phyloP scores from a whole-genome alignment of 2,888 invertebrate genomes.

The Lottia gigantea region DNA sequence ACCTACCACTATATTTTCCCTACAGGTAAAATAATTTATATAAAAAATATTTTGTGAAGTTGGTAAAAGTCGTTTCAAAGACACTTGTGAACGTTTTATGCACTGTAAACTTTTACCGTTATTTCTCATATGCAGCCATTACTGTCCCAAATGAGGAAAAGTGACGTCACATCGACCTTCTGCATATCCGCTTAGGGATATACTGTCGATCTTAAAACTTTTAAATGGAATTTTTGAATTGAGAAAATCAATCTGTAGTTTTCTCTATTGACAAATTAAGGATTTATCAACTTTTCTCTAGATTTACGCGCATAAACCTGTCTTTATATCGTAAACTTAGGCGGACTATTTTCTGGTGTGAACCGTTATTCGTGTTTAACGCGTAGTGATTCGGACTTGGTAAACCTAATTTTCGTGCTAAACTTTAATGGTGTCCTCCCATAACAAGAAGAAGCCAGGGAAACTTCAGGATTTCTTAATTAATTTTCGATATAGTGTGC shows the following conservation, averaged over 20 bases:
- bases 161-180: conserved; percentile 25
- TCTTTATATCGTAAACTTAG: not conserved
- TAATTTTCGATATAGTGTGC: conserved; percentile 38
- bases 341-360: conserved; percentile 40
- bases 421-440: conserved; percentile 59
- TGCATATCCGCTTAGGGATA: conserved; percentile 16
- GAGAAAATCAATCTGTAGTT: no score
- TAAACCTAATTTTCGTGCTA: conserved; percentile 57
- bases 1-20: not conserved
- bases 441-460: conserved; percentile 54
- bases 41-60: not conserved
- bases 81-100: no score
- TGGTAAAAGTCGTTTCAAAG: not conserved
- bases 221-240: no score
- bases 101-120: conserved; percentile 3
- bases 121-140: conserved; percentile 16
- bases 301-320: not conserved
- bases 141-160: conserved; percentile 27
- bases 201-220: no score
- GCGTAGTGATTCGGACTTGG: conserved; percentile 31
- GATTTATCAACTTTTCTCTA: not conserved
- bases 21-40: not conserved
- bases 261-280: not conserved
- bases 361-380: conserved; percentile 41
- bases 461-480: conserved; percentile 58